A percentile compares a stretch with the other conserved stretches of the same genome.
phyloP scores from a whole-genome alignment of 1,140 invertebrate species.

The Drosophila sucinea region DNA sequence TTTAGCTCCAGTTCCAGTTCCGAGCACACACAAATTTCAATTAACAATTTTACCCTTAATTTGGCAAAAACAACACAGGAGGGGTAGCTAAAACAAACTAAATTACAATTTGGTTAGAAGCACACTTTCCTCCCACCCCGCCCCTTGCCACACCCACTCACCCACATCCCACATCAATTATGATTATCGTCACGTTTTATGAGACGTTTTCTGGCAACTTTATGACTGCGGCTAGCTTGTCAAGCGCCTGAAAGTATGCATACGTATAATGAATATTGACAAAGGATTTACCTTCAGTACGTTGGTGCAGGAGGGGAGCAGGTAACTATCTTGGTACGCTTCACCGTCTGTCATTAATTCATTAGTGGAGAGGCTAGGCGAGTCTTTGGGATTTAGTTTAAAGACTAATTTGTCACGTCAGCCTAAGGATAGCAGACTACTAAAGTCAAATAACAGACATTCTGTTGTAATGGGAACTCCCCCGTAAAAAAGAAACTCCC shows the following conservation, averaged over 20 bases:
- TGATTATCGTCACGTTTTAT: slow-evolving; percentile 82
- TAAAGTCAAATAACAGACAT: neutral
- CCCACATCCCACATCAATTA: slow-evolving; percentile 67
- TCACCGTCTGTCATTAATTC: slow-evolving; percentile 6
- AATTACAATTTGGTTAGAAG: slow-evolving; percentile 72
- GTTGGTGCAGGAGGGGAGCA: neutral
- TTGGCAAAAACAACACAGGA: slow-evolving; percentile 61
- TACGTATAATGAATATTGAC: slow-evolving; percentile 81
- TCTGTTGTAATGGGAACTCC: neutral
- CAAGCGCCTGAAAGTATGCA: slow-evolving; percentile 71
- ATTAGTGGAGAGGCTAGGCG: slow-evolving; percentile 4
- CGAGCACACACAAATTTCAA: slow-evolving; percentile 73
- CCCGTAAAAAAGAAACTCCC: neutral
- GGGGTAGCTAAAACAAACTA: slow-evolving; percentile 54
- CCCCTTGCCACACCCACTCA: slow-evolving; percentile 1
- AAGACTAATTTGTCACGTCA: slow-evolving; percentile 11
- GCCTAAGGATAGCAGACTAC: neutral
- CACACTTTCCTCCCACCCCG: neutral
- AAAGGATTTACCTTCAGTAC: slow-evolving; percentile 53
- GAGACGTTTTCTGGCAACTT: slow-evolving; percentile 75
- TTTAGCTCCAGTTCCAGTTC: neutral
- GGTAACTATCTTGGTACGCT: slow-evolving; percentile 3
- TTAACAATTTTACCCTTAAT: slow-evolving; percentile 81
- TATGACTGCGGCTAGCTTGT: slow-evolving; percentile 68
- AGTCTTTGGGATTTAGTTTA: slow-evolving; percentile 14